These are phyloP conservation scores for Tautogolabrus adspersus DNA, from an alignment of 2,113 vertebrate genomes.

Conservation along the genomic window DNA sequence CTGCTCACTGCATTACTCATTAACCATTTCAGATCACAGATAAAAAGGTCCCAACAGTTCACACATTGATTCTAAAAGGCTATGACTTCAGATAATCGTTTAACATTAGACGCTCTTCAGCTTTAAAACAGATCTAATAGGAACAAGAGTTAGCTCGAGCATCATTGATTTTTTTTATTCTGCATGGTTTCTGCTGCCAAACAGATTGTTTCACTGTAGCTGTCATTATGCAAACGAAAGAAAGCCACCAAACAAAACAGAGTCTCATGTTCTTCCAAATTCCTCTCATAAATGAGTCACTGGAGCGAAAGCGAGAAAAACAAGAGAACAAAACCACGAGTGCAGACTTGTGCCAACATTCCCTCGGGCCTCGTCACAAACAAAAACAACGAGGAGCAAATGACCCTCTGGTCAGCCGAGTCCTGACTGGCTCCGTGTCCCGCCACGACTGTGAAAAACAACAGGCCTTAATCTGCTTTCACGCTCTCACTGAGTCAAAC, in stretches of 20 bases:
- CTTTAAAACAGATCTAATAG: not conserved
- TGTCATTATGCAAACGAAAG: conserved; percentile 12
- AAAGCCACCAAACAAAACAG: not conserved
- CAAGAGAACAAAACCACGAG: conserved; percentile 50
- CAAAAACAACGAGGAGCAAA: conserved; percentile 74
- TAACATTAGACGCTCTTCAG: not conserved
- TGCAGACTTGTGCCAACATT: conserved; percentile 73
- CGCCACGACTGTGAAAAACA: conserved; percentile 76
- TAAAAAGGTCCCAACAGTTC: not conserved
- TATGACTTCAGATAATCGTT: not conserved
- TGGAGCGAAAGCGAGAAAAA: conserved; percentile 40
- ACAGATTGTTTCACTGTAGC: conserved; percentile 37
- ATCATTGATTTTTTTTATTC: not conserved
- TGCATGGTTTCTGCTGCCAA: conserved; percentile 16
- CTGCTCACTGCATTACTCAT: not conserved
- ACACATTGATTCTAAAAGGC: not conserved
- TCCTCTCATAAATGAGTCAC: conserved; percentile 54
- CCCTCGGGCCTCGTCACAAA: conserved; percentile 66
- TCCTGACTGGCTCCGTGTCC: conserved; percentile 72
- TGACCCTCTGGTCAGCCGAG: conserved; percentile 75
- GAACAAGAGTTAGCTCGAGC: not conserved
- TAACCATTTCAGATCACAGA: not conserved
- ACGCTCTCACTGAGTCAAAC: conserved; percentile 77
- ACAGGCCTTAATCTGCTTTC: conserved; percentile 81
- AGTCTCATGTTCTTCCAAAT: conserved; percentile 31